phyloP scores from a whole-genome alignment of 2,888 invertebrate species.

The Chouioia cunea region DNA sequence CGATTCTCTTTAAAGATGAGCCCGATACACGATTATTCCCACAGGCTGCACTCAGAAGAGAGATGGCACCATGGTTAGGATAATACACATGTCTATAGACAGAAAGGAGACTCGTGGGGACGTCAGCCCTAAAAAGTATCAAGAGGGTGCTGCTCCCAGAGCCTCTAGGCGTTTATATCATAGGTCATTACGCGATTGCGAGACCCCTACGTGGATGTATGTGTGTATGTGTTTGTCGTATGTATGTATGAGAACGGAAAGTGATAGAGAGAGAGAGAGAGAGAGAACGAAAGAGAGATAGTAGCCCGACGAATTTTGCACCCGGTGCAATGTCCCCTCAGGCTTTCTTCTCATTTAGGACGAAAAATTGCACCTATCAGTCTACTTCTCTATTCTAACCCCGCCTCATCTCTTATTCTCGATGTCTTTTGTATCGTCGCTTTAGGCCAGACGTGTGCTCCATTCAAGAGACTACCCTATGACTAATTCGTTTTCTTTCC shows the following conservation, averaged over 20 bases:
- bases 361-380: constrained; percentile 44
- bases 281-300: too few species aligned
- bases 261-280: too few species aligned
- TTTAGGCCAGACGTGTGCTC: neutral
- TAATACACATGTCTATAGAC: constrained; percentile 47
- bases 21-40: constrained; percentile 38
- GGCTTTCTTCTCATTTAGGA: constrained; percentile 27
- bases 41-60: constrained; percentile 22
- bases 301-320: constrained; percentile 26
- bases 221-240: neutral
- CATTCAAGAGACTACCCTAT: neutral
- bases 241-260: neutral
- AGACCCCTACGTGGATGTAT: neutral
- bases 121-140: constrained; percentile 42
- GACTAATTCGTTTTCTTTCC: too few species aligned
- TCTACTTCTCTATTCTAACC: constrained; percentile 24
- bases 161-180: constrained; percentile 52
- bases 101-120: constrained; percentile 28
- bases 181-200: constrained; percentile 46
- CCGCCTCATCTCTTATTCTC: neutral
- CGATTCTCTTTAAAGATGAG: constrained; percentile 43
- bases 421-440: constrained; percentile 9
- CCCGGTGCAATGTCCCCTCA: constrained; percentile 17
- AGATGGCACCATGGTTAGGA: constrained; percentile 10
- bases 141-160: constrained; percentile 41